Conservation (phyloP, 1,140 invertebrate genomes). For the Aethina tumida region DNA sequence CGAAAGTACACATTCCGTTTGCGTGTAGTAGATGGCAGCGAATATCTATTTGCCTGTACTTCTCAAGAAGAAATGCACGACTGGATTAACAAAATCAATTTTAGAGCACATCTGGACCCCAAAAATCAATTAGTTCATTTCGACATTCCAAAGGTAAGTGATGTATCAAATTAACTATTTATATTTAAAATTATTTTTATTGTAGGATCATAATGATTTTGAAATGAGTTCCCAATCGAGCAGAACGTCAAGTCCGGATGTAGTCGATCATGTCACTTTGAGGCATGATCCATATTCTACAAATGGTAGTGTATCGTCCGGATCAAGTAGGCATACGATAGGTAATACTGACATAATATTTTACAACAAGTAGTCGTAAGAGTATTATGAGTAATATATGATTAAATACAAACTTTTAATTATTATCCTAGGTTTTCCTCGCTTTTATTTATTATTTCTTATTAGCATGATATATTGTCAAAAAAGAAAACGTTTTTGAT, state of each 20-base stretch:
- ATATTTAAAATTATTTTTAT: constrained; percentile 10
- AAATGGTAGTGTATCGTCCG: constrained; percentile 23
- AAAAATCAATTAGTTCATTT: constrained; percentile 80
- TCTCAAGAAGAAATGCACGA: constrained; percentile 71
- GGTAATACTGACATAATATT: constrained; percentile 18
- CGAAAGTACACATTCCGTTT: constrained; percentile 88
- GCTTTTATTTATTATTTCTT: too few species aligned
- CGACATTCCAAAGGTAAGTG: constrained; percentile 40
- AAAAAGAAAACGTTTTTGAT: too few species aligned
- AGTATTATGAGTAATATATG: neutral
- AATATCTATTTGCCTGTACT: constrained; percentile 79
- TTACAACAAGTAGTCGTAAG: too few species aligned
- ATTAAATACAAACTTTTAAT: neutral
- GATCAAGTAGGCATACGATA: constrained; percentile 27
- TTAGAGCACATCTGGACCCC: constrained; percentile 86
- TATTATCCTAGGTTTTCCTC: too few species aligned
- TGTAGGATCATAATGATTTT: constrained; percentile 29
- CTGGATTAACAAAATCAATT: constrained; percentile 90
- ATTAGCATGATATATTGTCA: too few species aligned
- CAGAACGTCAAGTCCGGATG: constrained; percentile 35
- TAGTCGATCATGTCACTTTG: constrained; percentile 26
- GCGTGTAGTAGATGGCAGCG: constrained; percentile 80
- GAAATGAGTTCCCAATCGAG: constrained; percentile 36
- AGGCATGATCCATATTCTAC: constrained; percentile 25
- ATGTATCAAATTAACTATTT: constrained; percentile 1